phyloP scores from a whole-genome alignment of 2,797 vertebrate genomes.

The Oreochromis grahami region DNA sequence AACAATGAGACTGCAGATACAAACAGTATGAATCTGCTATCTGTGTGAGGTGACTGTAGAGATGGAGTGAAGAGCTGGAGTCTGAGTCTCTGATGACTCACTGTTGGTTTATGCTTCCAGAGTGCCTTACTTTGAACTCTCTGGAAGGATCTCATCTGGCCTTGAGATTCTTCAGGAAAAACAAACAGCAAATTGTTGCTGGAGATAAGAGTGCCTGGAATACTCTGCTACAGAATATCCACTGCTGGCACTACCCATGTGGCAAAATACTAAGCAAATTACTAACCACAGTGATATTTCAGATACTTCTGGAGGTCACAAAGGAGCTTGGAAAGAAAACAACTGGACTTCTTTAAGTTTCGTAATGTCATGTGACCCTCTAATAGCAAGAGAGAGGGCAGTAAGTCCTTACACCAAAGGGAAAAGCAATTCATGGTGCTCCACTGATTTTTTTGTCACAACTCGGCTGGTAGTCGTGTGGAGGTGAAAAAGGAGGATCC shows the following conservation, averaged over 20 bases:
- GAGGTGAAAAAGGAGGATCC: too few species aligned
- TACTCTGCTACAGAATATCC: too few species aligned
- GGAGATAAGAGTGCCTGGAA: background rate
- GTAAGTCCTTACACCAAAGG: background rate
- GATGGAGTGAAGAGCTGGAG: background rate
- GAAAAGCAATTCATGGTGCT: background rate
- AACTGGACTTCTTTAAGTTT: background rate
- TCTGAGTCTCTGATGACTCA: background rate
- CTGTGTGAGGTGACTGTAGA: background rate
- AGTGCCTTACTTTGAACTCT: background rate
- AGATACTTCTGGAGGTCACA: background rate
- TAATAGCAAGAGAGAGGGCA: background rate
- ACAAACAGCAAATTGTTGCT: background rate
- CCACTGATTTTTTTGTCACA: too few species aligned
- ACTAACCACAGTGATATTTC: background rate
- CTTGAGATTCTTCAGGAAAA: background rate
- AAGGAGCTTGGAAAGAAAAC: background rate
- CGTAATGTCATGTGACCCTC: background rate
- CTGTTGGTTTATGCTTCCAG: background rate
- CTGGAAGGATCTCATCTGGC: background rate
- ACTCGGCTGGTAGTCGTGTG: too few species aligned
- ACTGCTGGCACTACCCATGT: too few species aligned
- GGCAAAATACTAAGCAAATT: too few species aligned
- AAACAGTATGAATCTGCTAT: background rate
- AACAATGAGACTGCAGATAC: background rate